Evolutionary conservation across 1,140 invertebrate genomes (phyloP), one percentile per base, ranked within the genome.

Genomic region (Zaprionus kolodkinae): DNA sequence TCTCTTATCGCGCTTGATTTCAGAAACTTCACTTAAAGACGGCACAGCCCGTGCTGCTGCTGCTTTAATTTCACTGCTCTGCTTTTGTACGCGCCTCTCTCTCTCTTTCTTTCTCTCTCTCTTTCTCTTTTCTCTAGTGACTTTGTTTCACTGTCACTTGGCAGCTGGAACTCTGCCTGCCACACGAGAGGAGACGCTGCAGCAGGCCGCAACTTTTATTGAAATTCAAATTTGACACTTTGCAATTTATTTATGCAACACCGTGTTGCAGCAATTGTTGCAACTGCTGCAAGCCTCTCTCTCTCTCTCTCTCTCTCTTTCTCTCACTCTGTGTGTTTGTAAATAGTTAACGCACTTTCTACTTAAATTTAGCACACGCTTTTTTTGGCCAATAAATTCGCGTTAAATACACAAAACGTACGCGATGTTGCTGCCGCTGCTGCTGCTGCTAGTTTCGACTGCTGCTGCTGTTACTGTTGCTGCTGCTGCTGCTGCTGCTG

Each of bases 51-150:
- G 27, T 79, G 62, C 55, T 35, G 25, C 52, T 38, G 35, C 69
- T 66, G 78, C 71, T 85, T 86, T 72, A 82, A 87, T 83, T 87
- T 87, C 84, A 87, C 83, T 84, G 84, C 84, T 89, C 84, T 88
- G 84, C 84, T 87, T 87, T 81, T 72, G 64, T 59, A 64, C 71
- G 57, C 36, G 60, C 50, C 45, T 48, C 36, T 55, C 25, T 56
- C 7, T 56, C 27, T 13, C 38, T 66, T 3, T 40, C 13, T 50
- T 56, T 76, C 71, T 48, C 15, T 52, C 62, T 66, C 36, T 74
- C 71, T 57, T 21, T 36, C 27, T 80, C 43, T 63, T 67, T 40
- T 63, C 21, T 55, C 52, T 54, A 50, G 77, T 54, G 70, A 69
- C 61, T 74, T 76, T 40, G 71, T 76, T 75, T 76, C 77, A 76